phyloP scores from a whole-genome alignment of 2,888 invertebrate genomes.

The Sphecodes monilicornis region DNA sequence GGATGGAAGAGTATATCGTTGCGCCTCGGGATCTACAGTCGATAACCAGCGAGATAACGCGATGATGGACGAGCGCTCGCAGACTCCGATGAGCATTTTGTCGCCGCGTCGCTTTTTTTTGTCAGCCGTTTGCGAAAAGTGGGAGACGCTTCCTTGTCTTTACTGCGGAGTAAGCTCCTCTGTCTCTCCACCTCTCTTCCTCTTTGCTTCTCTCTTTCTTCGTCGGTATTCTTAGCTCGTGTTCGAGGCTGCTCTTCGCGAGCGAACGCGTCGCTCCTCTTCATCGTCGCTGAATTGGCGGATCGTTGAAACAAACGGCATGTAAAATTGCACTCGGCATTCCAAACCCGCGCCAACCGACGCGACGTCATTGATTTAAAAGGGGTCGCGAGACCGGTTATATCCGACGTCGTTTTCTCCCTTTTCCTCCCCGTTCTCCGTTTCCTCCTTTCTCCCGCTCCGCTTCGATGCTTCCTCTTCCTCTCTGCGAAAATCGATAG shows the following conservation, averaged over 20 bases:
- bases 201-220: not conserved
- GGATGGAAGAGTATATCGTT: not conserved
- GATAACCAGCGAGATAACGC: constrained; percentile 50
- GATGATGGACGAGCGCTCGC: constrained; percentile 51
- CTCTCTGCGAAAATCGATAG: not conserved
- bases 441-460: not conserved
- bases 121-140: constrained; percentile 2
- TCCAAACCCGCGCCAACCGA: not conserved
- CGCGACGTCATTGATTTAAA: constrained; percentile 30
- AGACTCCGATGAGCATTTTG: constrained; percentile 29
- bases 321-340: constrained; percentile 43
- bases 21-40: constrained; percentile 30
- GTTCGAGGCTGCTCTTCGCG: constrained; percentile 5
- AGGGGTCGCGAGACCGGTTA: constrained; percentile 17
- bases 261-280: constrained; percentile 9
- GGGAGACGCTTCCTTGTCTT: constrained; percentile 25
- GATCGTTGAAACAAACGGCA: constrained; percentile 53
- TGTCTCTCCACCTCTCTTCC: constrained; percentile 45
- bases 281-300: constrained; percentile 45
- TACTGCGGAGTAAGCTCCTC: constrained; percentile 69
- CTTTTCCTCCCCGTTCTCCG: not conserved
- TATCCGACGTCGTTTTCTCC: not conserved
- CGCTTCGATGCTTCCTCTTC: not conserved
- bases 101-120: constrained; percentile 29
- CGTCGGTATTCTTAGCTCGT: constrained; percentile 4